Evolutionary conservation across 2,113 vertebrate species (phyloP).

Genomic region (Archilochus colubris): DNA sequence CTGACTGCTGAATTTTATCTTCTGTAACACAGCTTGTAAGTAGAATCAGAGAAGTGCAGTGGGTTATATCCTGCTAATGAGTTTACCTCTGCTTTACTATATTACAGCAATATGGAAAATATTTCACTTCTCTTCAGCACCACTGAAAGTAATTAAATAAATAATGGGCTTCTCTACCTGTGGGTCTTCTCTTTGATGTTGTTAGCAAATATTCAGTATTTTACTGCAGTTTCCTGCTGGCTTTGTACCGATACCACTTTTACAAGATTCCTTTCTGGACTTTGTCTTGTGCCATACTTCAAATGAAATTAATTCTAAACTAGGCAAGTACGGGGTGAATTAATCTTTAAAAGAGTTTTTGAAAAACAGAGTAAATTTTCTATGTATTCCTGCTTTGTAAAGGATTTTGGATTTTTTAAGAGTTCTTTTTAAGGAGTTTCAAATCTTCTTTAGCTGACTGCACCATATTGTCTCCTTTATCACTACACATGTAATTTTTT

Average conservation of each 20-base stretch:
- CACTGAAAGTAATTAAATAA: background rate
- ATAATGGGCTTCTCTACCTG: background rate
- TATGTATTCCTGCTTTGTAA: background rate
- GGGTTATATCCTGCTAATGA: background rate
- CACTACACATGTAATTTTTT: background rate
- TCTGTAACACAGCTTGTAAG: background rate
- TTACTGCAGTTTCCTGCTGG: background rate
- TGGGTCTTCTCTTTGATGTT: background rate
- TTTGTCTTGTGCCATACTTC: background rate
- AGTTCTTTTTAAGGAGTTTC: background rate
- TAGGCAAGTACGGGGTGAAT: background rate
- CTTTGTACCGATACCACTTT: background rate
- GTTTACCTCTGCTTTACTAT: background rate
- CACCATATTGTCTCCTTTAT: background rate
- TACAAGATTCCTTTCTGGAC: background rate
- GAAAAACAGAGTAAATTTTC: background rate
- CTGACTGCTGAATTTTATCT: background rate
- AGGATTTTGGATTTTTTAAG: background rate
- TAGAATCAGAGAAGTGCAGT: background rate
- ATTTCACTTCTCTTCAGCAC: background rate
- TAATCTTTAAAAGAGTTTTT: background rate
- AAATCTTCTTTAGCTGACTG: background rate
- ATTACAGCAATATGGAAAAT: background rate
- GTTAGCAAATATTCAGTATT: background rate
- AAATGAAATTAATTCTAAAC: background rate